Conservation (phyloP, 37 sponge, comb jelly and placozoan species). For the Agelas oroides region DNA sequence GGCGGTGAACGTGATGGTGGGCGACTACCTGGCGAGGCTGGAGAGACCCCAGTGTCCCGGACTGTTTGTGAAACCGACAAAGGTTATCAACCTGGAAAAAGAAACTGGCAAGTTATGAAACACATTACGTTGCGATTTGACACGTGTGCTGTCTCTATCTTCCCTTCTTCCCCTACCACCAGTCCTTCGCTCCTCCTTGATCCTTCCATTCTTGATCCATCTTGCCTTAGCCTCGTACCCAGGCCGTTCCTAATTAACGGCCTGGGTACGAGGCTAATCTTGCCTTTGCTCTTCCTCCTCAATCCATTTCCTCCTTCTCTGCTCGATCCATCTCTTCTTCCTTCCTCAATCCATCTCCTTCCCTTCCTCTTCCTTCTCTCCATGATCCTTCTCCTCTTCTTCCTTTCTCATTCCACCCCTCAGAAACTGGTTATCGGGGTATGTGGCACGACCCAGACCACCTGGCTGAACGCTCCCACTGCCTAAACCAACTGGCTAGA, state of each 20-base stretch:
- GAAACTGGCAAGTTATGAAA: neutral
- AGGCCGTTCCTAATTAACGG: no score
- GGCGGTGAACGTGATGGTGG: constrained; percentile 28
- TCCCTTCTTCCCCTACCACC: neutral
- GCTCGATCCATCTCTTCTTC: no score
- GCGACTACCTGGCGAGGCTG: constrained; percentile 5
- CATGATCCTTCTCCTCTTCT: no score
- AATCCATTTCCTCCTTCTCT: no score
- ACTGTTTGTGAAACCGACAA: constrained; percentile 10
- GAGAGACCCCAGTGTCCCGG: constrained; percentile 9
- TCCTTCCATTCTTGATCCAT: neutral
- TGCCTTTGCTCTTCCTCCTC: no score
- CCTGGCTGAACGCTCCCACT: constrained; percentile 39
- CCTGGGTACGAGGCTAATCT: neutral
- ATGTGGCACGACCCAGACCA: constrained; percentile 50
- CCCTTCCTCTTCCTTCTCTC: no score
- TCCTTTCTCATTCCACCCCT: no score
- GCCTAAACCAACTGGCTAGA: constrained; percentile 39
- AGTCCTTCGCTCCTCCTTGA: neutral
- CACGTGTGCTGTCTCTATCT: neutral
- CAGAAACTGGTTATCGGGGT: constrained; percentile 39
- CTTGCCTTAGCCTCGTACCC: neutral
- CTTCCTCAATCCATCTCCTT: no score
- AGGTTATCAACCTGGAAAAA: constrained; percentile 9
- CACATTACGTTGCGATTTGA: neutral